A percentile compares a stretch with the other conserved stretches of the same genome.
phyloP scores from a whole-genome alignment of 2,797 vertebrate genomes.

The Glyptemys insculpta region DNA sequence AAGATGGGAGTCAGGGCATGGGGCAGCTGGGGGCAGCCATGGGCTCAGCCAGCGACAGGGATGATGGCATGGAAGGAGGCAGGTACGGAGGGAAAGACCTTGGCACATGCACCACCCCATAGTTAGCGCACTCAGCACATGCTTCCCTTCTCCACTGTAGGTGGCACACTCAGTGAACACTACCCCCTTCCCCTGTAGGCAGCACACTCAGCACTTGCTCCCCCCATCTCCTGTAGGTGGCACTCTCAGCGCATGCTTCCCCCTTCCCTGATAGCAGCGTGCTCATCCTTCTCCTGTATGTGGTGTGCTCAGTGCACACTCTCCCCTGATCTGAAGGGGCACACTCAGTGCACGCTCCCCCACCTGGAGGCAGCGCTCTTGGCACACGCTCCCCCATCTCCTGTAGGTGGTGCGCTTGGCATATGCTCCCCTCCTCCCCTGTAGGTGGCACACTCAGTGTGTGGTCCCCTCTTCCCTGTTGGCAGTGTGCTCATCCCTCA shows the following conservation, averaged over 20 bases:
- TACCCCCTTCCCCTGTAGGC: neutral
- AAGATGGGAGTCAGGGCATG: neutral
- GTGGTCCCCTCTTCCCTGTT: too few relatives aligned
- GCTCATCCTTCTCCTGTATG: neutral
- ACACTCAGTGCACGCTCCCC: neutral
- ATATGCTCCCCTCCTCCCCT: slow-evolving; percentile 75
- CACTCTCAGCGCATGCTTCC: neutral
- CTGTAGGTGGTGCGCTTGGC: neutral
- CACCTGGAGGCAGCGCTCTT: neutral
- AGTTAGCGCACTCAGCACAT: neutral
- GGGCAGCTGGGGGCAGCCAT: neutral
- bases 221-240: too few relatives aligned
- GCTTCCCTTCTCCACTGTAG: neutral
- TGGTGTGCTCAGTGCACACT: too few relatives aligned
- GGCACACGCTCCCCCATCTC: neutral
- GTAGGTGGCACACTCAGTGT: slow-evolving; percentile 75
- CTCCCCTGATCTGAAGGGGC: neutral
- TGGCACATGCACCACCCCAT: neutral
- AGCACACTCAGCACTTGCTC: neutral
- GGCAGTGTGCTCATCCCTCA: slow-evolving; percentile 25
- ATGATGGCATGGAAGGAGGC: neutral
- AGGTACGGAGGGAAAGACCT: neutral
- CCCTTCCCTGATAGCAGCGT: slow-evolving; percentile 86
- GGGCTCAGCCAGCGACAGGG: neutral
- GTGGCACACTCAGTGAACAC: neutral